phyloP scores from a whole-genome alignment of 2,888 invertebrate species.

The Resseliella maxima region DNA sequence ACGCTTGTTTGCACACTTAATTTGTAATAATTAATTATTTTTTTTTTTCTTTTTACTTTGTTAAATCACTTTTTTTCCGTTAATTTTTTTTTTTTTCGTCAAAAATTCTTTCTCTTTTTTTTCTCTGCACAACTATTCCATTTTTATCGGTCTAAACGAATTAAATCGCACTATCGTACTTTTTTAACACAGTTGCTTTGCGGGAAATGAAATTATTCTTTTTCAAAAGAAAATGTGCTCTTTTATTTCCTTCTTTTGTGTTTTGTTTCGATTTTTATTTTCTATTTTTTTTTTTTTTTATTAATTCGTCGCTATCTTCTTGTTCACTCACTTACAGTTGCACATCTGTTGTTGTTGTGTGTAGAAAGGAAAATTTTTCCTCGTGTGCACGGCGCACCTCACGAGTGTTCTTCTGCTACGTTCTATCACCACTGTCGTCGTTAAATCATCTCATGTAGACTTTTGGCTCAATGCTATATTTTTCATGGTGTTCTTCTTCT shows the following conservation, averaged over 20 bases:
- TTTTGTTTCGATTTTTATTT: no score
- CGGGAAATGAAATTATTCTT: no score
- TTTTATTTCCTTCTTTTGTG: neutral
- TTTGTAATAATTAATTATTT: neutral
- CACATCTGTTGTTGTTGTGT: conserved; percentile 60
- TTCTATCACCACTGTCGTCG: conserved; percentile 57
- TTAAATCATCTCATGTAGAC: conserved; percentile 56
- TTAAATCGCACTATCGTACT: no score
- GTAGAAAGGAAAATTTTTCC: conserved; percentile 60
- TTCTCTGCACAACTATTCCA: no score
- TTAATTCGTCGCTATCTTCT: conserved; percentile 17
- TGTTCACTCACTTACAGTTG: conserved; percentile 47
- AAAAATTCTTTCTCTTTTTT: no score
- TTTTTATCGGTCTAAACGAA: no score
- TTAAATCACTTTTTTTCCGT: neutral
- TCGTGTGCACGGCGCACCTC: conserved; percentile 60
- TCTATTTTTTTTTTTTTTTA: neutral
- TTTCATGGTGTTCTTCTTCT: conserved; percentile 57
- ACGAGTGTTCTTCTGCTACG: conserved; percentile 59
- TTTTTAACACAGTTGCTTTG: no score
- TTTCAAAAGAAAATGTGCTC: conserved; percentile 11
- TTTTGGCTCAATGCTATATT: conserved; percentile 53
- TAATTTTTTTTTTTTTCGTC: neutral
- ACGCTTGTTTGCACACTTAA: conserved; percentile 7
- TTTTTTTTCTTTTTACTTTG: neutral